Conservation (phyloP, 2,888 invertebrate species). For the Scaptomyza cyrtandrae region DNA sequence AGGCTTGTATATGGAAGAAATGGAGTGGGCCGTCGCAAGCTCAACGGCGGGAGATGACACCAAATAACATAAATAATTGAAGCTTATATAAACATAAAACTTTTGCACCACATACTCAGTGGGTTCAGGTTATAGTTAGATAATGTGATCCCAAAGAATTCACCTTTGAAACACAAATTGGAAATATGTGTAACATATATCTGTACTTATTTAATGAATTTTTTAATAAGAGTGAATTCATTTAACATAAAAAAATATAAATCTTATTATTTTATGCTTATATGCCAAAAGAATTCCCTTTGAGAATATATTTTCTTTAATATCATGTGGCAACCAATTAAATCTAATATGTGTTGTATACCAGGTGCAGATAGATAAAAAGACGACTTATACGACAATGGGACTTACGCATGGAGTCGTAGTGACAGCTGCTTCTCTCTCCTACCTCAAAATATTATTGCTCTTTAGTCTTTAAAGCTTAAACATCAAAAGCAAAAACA, state of each 20-base stretch:
- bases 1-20: background rate
- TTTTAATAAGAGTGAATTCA: too few relatives aligned
- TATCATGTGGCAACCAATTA: conserved; percentile 27
- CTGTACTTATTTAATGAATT: background rate
- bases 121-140: background rate
- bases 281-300: too few relatives aligned
- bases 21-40: background rate
- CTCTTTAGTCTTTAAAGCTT: conserved; percentile 21
- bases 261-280: background rate
- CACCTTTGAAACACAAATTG: background rate
- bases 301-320: conserved; percentile 1
- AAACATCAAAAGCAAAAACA: conserved; percentile 32
- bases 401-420: too few relatives aligned
- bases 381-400: too few relatives aligned
- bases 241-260: too few relatives aligned
- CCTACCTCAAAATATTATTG: background rate
- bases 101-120: background rate
- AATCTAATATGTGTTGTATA: too few relatives aligned
- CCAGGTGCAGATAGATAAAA: too few relatives aligned
- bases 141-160: background rate
- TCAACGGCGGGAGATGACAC: background rate
- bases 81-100: background rate
- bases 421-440: conserved; percentile 28
- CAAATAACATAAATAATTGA: background rate
- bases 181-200: too few relatives aligned